phyloP scores from a whole-genome alignment of 2,113 vertebrate genomes.

The Peromyscus leucopus region DNA sequence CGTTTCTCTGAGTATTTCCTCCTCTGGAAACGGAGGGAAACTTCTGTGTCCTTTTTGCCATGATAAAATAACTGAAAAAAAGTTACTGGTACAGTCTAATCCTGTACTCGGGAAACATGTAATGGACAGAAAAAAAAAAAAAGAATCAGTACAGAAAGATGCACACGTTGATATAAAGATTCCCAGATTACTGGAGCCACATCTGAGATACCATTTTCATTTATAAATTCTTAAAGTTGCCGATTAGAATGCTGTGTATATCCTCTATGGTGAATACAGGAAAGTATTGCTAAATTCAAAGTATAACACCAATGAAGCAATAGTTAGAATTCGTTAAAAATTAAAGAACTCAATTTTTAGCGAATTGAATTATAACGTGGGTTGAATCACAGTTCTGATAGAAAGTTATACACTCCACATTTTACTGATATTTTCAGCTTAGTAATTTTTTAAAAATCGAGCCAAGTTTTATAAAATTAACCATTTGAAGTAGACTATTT shows the following conservation, averaged over 20 bases:
- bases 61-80: not conserved
- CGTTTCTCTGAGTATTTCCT: not conserved
- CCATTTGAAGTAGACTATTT: not conserved
- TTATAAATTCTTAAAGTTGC: conserved; percentile 21
- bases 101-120: not conserved
- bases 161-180: not conserved
- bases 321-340: not conserved
- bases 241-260: not conserved
- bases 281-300: not conserved
- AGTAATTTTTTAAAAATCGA: not conserved
- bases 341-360: not conserved
- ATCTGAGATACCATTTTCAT: not conserved
- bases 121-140: not conserved
- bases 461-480: not conserved
- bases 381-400: not conserved
- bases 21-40: not conserved
- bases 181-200: not conserved
- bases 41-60: not conserved
- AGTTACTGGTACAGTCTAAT: not conserved
- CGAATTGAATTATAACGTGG: not conserved
- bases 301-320: conserved; percentile 20
- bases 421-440: conserved; percentile 27
- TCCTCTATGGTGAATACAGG: not conserved
- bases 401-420: not conserved
- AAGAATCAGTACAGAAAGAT: not conserved